These are phyloP conservation scores for Aphelinus certus DNA, from an alignment of 1,140 invertebrate genomes.

Conservation along the genomic window DNA sequence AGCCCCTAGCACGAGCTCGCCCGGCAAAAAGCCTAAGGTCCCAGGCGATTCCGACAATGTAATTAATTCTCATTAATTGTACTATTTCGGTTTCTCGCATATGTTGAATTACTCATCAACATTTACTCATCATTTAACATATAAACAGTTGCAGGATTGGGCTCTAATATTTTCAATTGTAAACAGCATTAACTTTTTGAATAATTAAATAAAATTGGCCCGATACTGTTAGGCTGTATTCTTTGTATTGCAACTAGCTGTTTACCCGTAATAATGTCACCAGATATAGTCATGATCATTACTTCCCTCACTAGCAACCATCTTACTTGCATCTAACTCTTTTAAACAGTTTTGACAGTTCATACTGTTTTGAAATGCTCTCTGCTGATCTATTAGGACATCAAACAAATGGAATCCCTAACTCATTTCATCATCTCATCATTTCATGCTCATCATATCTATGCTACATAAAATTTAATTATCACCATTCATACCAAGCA, in stretches of 20 bases:
- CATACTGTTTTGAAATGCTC: conserved; percentile 18
- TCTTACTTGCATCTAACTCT: conserved; percentile 27
- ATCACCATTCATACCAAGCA: conserved; percentile 18
- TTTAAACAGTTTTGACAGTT: conserved; percentile 17
- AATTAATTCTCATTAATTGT: conserved; percentile 64
- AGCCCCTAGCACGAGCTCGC: conserved; percentile 62
- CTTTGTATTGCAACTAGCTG: conserved; percentile 30
- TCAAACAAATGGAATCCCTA: conserved; percentile 23
- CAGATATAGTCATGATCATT: conserved; percentile 21
- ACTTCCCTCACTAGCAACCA: conserved; percentile 8
- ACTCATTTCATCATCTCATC: conserved; percentile 10
- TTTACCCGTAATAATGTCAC: conserved; percentile 20
- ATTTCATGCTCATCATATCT: conserved; percentile 3
- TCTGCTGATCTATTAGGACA: conserved; percentile 17
- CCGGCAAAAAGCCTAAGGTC: conserved; percentile 63
- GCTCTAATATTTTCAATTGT: conserved; percentile 3
- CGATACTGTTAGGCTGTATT: conserved; percentile 17
- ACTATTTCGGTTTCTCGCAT: conserved; percentile 52
- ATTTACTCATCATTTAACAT: conserved; percentile 37
- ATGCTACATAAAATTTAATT: background rate
- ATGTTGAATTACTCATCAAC: conserved; percentile 30
- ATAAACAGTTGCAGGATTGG: conserved; percentile 33
- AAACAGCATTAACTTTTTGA: background rate
- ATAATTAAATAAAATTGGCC: background rate
- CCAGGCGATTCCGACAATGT: conserved; percentile 64